Conservation (phyloP, 2,888 invertebrate genomes). For the Lithophane leautieri region DNA sequence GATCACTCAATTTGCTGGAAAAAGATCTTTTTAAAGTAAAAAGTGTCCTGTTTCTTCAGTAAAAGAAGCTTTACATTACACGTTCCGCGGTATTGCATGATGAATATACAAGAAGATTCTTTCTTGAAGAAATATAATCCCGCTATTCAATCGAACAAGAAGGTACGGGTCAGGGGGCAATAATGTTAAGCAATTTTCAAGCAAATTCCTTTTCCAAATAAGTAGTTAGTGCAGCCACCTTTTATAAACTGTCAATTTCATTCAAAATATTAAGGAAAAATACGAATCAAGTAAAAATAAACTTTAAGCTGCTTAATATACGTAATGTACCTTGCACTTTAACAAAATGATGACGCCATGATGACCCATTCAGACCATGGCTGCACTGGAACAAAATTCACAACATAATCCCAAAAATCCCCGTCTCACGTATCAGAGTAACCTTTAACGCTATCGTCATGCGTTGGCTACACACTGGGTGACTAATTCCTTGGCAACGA, state of each 20-base stretch:
- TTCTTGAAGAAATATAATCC: background rate
- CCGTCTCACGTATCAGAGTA: constrained; percentile 74
- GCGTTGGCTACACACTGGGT: constrained; percentile 80
- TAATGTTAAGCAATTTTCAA: background rate
- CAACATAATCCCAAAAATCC: constrained; percentile 59
- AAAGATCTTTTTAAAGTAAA: too few relatives aligned
- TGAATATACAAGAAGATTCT: background rate
- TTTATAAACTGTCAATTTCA: background rate
- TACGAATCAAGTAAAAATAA: too few relatives aligned
- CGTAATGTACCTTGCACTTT: too few relatives aligned
- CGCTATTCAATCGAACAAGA: background rate
- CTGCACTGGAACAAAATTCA: constrained; percentile 37
- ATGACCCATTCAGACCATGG: constrained; percentile 11
- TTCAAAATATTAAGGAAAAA: too few relatives aligned
- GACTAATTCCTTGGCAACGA: constrained; percentile 84
- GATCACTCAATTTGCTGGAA: background rate
- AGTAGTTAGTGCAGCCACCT: too few relatives aligned
- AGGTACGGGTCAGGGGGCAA: background rate
- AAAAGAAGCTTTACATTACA: background rate
- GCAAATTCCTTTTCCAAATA: too few relatives aligned
- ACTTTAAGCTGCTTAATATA: background rate
- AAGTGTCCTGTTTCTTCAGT: background rate
- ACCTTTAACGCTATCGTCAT: constrained; percentile 83
- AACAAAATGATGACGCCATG: background rate
- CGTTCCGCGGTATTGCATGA: background rate